A percentile compares a stretch with the other conserved stretches of the same genome.
These are phyloP conservation scores for Aulostomus chinensis DNA, from an alignment of 2,797 vertebrate species.

Conservation along the genomic window DNA sequence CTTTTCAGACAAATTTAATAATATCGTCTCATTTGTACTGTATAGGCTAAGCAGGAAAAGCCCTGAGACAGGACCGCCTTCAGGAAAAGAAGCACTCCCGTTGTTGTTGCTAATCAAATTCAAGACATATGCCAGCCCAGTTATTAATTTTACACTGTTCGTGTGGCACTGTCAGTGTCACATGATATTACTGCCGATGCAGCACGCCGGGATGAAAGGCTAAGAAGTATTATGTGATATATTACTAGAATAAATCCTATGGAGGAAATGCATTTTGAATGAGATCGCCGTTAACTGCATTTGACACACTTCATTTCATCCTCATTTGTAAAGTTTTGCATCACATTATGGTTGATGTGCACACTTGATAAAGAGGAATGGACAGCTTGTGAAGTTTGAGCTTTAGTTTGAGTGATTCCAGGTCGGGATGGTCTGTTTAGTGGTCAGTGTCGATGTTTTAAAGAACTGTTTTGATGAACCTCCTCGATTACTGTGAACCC, in stretches of 20 bases:
- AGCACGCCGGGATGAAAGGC: constrained; percentile 86
- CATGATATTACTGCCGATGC: constrained; percentile 85
- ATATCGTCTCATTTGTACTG: no score
- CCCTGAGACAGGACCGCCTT: no score
- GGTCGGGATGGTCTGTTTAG: not conserved
- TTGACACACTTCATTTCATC: constrained; percentile 90
- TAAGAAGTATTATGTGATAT: constrained; percentile 82
- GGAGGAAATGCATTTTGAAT: constrained; percentile 76
- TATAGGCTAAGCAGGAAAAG: no score
- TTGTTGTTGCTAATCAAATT: constrained; percentile 81
- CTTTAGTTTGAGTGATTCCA: constrained; percentile 4
- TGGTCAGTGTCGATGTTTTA: no score
- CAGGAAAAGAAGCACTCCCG: no score
- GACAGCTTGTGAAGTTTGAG: constrained; percentile 79
- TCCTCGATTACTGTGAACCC: no score
- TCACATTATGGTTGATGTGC: constrained; percentile 80
- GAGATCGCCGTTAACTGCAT: constrained; percentile 81
- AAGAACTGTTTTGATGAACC: no score
- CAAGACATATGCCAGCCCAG: constrained; percentile 74
- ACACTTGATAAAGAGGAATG: constrained; percentile 81
- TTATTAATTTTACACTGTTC: constrained; percentile 85
- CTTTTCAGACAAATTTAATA: no score
- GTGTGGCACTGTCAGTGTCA: constrained; percentile 75
- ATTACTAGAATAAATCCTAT: constrained; percentile 86
- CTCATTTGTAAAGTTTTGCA: constrained; percentile 84